Percentiles rank a stretch among this genome's conserved stretches.
These are phyloP conservation scores for Bos indicus DNA, from an alignment of 2,113 vertebrate species.

Conservation along the genomic window DNA sequence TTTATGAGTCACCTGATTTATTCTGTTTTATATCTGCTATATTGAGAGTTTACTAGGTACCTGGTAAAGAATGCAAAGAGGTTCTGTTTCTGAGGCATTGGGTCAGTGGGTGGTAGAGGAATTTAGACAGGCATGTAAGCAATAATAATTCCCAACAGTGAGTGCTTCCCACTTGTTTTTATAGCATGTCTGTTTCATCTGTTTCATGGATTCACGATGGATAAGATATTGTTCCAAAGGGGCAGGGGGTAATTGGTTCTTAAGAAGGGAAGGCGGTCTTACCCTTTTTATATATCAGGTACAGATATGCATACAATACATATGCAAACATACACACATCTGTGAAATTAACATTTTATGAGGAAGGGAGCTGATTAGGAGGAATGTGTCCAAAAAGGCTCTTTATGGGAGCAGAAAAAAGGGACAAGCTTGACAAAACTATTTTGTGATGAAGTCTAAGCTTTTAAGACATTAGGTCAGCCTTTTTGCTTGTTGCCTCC, in stretches of 20 bases:
- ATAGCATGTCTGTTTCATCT: neutral
- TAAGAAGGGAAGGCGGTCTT: neutral
- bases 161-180: neutral
- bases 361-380: neutral
- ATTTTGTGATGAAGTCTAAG: neutral
- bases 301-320: too few relatives aligned
- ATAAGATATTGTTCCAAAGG: neutral
- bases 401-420: neutral
- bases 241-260: neutral
- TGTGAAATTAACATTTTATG: neutral
- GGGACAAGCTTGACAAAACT: neutral
- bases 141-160: neutral
- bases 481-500: neutral
- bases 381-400: neutral
- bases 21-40: neutral
- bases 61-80: too few relatives aligned
- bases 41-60: neutral
- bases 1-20: neutral
- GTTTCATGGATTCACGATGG: neutral
- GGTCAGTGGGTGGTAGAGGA: neutral
- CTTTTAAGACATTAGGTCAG: neutral
- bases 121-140: neutral
- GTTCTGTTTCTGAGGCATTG: neutral
- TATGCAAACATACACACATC: fast-evolving
- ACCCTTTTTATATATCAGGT: neutral